Evolutionary conservation across 2,113 vertebrate species (phyloP).

Genomic region (Cephalophus harveyi): DNA sequence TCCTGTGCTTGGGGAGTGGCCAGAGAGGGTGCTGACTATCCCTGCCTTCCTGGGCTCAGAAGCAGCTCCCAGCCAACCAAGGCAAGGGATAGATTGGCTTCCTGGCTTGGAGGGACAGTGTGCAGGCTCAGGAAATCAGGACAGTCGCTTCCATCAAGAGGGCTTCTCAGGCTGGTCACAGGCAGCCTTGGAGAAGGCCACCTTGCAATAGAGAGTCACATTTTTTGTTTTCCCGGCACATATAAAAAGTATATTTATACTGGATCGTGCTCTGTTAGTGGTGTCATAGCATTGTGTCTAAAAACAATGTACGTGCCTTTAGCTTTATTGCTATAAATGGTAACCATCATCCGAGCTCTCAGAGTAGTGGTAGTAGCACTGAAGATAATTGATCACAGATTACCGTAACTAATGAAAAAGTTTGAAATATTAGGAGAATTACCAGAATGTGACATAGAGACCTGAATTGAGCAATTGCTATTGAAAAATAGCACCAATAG

Average conservation of each 20-base stretch:
- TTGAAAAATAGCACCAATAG: neutral
- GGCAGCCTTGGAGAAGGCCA: neutral
- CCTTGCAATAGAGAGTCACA: neutral
- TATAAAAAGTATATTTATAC: neutral
- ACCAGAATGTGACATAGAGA: neutral
- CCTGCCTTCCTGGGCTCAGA: neutral
- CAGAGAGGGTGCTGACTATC: neutral
- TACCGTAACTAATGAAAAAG: neutral
- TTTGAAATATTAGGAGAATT: too few relatives aligned
- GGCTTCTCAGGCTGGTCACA: neutral
- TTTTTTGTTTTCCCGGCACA: neutral
- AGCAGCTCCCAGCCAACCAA: rapidly evolving
- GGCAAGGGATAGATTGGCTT: neutral
- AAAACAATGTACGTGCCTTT: rapidly evolving
- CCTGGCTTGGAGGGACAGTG: neutral
- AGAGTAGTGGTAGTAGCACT: neutral
- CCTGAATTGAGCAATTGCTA: neutral
- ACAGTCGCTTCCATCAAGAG: rapidly evolving
- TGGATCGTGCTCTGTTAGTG: neutral
- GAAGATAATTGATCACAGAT: neutral
- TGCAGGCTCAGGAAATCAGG: neutral
- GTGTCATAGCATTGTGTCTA: neutral
- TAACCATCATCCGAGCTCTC: neutral
- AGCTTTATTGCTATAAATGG: neutral
- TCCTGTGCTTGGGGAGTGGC: neutral